Evolutionary conservation across 2,888 invertebrate genomes (phyloP).

Genomic region (Nebria brevicollis): DNA sequence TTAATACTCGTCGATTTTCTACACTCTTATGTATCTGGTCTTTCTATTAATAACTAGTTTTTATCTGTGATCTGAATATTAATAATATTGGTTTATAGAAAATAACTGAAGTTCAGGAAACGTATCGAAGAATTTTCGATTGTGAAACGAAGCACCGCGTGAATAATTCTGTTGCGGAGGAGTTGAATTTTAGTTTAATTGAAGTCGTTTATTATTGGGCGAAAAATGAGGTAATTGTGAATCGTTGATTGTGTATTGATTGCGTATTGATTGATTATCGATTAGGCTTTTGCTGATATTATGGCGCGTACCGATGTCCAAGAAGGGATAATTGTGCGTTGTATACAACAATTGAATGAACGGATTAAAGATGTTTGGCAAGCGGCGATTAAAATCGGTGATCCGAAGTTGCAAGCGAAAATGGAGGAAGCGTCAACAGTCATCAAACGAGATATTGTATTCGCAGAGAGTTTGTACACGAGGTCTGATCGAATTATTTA

Average conservation of each 20-base stretch:
- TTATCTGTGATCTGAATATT: not conserved
- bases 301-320: slow-evolving; percentile 93
- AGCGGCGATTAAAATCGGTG: slow-evolving; percentile 93
- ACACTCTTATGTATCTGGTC: too few species aligned
- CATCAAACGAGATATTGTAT: slow-evolving; percentile 97
- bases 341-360: slow-evolving; percentile 96
- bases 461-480: slow-evolving; percentile 95
- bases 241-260: not conserved
- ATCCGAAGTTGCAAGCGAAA: slow-evolving; percentile 89
- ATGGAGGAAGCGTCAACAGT: slow-evolving; percentile 94
- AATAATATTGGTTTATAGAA: slow-evolving; percentile 64
- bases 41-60: too few species aligned
- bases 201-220: slow-evolving; percentile 98
- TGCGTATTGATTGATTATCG: too few species aligned
- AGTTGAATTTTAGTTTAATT: slow-evolving; percentile 88
- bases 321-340: slow-evolving; percentile 97
- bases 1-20: too few species aligned
- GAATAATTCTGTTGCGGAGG: slow-evolving; percentile 71
- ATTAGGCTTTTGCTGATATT: slow-evolving; percentile 89
- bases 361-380: slow-evolving; percentile 87
- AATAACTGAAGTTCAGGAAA: slow-evolving; percentile 75
- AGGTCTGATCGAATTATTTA: too few species aligned
- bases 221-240: slow-evolving; percentile 73
- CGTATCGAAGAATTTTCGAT: slow-evolving; percentile 63
- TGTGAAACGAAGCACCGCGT: slow-evolving; percentile 67